phyloP scores from a whole-genome alignment of 2,797 vertebrate species.

The Anguilla marmorata region DNA sequence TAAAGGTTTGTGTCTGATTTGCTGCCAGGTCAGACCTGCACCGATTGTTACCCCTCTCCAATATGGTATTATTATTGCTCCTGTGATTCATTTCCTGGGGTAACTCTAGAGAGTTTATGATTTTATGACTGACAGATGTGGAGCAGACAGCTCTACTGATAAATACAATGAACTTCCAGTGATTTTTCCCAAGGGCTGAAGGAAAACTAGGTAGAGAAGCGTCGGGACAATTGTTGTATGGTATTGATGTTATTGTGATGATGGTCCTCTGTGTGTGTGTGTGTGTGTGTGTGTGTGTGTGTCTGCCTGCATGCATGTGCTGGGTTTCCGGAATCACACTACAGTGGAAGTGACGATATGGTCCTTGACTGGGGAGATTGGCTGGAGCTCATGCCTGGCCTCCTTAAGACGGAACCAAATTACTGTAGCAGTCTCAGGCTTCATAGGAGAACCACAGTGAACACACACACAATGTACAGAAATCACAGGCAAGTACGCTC shows the following conservation, averaged over 20 bases:
- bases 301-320: background rate
- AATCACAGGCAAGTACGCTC: background rate
- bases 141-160: background rate
- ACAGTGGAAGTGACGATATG: background rate
- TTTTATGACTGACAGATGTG: background rate
- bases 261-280: background rate
- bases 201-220: background rate
- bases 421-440: background rate
- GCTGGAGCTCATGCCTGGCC: background rate
- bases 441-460: background rate
- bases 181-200: background rate
- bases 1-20: background rate
- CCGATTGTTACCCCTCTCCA: slow-evolving; percentile 3
- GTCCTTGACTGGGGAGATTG: background rate
- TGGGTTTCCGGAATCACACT: background rate
- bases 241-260: background rate
- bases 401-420: background rate
- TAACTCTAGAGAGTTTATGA: background rate
- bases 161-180: background rate
- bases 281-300: background rate
- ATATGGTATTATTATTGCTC: slow-evolving; percentile 32
- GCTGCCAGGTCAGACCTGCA: background rate
- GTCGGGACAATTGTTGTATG: background rate
- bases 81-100: slow-evolving; percentile 30
- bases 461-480: background rate